A percentile compares a stretch with the other conserved stretches of the same genome.
phyloP scores from a whole-genome alignment of 2,113 vertebrate species.

The Notothenia coriiceps region DNA sequence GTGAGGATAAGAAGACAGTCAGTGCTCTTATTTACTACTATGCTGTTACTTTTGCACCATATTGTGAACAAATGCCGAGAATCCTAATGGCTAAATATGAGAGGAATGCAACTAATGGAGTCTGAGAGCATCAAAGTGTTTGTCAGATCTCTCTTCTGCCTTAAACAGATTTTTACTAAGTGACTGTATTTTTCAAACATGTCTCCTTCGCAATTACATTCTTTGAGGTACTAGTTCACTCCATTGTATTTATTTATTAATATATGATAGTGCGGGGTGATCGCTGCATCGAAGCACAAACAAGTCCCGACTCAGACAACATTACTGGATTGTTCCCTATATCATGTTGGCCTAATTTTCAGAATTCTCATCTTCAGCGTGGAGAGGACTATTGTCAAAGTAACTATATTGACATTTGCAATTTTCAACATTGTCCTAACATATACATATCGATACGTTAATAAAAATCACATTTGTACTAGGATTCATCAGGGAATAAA shows the following conservation, averaged over 20 bases:
- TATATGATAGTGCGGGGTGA: too few species aligned
- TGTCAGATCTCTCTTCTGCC: constrained; percentile 7
- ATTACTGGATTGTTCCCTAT: too few species aligned
- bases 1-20: neutral
- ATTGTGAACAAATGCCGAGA: neutral
- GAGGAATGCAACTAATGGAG: constrained; percentile 10
- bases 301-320: too few species aligned
- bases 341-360: too few species aligned
- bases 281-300: too few species aligned
- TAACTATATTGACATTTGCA: too few species aligned
- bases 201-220: neutral
- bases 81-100: neutral
- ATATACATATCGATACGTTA: too few species aligned
- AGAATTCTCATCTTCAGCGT: neutral
- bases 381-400: too few species aligned
- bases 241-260: neutral
- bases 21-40: neutral
- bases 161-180: neutral
- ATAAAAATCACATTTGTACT: too few species aligned
- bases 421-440: too few species aligned
- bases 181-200: neutral
- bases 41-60: neutral
- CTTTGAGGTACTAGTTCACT: neutral
- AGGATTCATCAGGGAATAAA: too few species aligned
- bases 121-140: constrained; percentile 9